Percentiles rank a stretch among this genome's conserved stretches.
Evolutionary conservation across 2,113 vertebrate genomes (phyloP).

Genomic region (Bubo blakistoni): DNA sequence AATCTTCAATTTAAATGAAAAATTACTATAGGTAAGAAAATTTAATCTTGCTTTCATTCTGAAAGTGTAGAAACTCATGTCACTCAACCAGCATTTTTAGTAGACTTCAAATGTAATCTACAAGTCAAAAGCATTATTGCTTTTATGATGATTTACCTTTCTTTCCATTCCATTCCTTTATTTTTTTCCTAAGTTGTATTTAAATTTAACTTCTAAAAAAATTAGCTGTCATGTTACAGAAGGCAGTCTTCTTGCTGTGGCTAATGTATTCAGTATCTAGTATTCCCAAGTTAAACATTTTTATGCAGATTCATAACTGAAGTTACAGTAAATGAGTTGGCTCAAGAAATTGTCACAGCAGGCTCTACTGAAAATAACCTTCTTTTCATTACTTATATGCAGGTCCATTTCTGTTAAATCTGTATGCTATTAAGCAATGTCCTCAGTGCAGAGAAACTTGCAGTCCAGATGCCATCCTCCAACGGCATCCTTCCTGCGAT

Average conservation of each 20-base stretch:
- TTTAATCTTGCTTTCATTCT: not conserved
- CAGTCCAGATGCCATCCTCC: not conserved
- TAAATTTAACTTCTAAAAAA: not conserved
- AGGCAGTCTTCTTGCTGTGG: not conserved
- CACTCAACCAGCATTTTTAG: not conserved
- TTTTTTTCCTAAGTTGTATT: not conserved
- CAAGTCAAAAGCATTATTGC: not conserved
- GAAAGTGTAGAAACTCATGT: not conserved
- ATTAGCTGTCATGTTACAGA: not conserved
- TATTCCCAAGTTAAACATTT: slow-evolving; percentile 23
- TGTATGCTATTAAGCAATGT: not conserved
- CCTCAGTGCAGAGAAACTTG: not conserved
- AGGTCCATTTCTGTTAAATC: not conserved
- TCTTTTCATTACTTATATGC: not conserved
- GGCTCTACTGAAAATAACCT: not conserved
- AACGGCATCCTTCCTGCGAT: not conserved
- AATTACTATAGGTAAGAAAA: not conserved
- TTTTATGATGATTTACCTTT: not conserved
- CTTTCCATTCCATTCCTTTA: not conserved
- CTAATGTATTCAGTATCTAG: not conserved
- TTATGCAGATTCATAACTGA: slow-evolving; percentile 27
- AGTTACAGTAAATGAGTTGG: slow-evolving; percentile 9
- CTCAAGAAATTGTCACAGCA: slow-evolving; percentile 4
- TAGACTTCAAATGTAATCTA: not conserved
- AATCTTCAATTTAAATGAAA: not conserved